Conservation (phyloP, 2,888 invertebrate species). For the Rhogogaster chlorosoma region DNA sequence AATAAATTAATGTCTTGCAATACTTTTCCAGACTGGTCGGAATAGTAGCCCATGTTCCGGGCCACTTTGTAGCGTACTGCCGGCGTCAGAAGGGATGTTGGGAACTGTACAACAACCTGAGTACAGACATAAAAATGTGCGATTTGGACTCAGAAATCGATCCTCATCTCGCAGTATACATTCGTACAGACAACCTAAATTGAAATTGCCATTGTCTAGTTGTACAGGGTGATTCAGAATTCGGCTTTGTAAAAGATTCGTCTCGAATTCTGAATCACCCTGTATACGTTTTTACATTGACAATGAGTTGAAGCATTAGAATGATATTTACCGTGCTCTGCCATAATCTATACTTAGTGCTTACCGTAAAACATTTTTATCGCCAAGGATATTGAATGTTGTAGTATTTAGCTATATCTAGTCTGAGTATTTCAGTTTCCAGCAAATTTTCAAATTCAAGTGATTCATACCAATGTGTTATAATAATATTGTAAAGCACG, state of each 20-base stretch:
- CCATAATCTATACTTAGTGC: background rate
- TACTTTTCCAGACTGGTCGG: background rate
- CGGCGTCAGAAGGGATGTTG: background rate
- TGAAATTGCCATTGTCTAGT: background rate
- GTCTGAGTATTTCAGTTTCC: conserved; percentile 23
- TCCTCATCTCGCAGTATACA: conserved; percentile 6
- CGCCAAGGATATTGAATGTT: background rate
- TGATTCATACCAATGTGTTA: background rate
- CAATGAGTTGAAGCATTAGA: background rate
- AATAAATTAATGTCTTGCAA: too few relatives aligned
- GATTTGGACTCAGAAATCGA: background rate
- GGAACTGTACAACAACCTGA: background rate
- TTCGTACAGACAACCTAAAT: background rate
- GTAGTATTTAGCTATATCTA: background rate
- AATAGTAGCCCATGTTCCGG: conserved; percentile 10
- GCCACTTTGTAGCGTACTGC: conserved; percentile 15
- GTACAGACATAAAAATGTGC: background rate
- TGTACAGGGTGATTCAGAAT: too few relatives aligned
- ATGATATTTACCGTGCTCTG: background rate
- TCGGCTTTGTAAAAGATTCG: too few relatives aligned
- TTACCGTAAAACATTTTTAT: background rate
- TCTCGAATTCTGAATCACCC: too few relatives aligned
- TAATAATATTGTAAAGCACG: background rate
- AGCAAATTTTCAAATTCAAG: background rate
- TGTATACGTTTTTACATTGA: too few relatives aligned